phyloP scores from a whole-genome alignment of 2,797 vertebrate species.

The Pseudochromis fuscus region DNA sequence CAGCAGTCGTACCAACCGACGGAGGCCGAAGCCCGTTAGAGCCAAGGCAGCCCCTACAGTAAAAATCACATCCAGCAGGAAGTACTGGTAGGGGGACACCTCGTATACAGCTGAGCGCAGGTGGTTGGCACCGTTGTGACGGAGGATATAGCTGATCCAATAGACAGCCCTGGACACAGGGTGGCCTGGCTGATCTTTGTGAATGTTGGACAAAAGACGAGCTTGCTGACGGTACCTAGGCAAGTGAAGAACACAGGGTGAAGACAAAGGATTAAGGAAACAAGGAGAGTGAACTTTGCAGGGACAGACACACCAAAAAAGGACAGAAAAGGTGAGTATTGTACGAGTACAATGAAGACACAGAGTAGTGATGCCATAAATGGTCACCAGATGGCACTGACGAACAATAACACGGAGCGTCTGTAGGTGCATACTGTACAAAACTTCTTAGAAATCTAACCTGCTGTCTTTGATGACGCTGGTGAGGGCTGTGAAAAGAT shows the following conservation, averaged over 20 bases:
- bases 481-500: conserved; percentile 89
- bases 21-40: conserved; percentile 81
- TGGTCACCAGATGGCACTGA: conserved; percentile 54
- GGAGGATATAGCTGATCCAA: conserved; percentile 97
- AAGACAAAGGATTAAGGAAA: neutral
- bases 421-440: neutral
- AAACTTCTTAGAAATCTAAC: conserved; percentile 79
- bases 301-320: neutral
- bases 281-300: neutral
- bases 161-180: conserved; percentile 95
- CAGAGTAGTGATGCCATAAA: conserved; percentile 6
- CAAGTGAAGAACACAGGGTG: neutral
- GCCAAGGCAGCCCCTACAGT: conserved; percentile 82
- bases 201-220: conserved; percentile 92
- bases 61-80: conserved; percentile 91
- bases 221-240: conserved; percentile 92
- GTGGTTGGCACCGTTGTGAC: conserved; percentile 93
- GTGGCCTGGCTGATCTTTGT: conserved; percentile 96
- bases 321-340: neutral
- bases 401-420: conserved; percentile 25
- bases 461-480: conserved; percentile 91
- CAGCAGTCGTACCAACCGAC: conserved; percentile 83
- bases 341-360: neutral
- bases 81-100: conserved; percentile 94
- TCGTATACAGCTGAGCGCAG: conserved; percentile 92